phyloP scores from a whole-genome alignment of 2,113 vertebrate genomes.

The Nycticorax nycticorax region DNA sequence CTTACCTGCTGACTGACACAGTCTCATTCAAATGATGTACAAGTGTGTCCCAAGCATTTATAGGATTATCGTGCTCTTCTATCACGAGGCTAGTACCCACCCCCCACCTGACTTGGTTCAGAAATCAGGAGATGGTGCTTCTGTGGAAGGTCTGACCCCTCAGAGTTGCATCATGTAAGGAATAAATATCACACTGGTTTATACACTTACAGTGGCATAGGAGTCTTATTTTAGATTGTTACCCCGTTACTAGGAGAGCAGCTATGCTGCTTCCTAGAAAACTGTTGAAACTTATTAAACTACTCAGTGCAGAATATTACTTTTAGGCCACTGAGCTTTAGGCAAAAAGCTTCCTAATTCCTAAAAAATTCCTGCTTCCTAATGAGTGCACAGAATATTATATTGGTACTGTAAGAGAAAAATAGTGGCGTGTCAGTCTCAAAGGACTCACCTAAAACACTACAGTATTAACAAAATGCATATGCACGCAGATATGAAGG shows the following conservation, averaged over 20 bases:
- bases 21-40: constrained; percentile 27
- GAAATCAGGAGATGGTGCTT: background rate
- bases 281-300: background rate
- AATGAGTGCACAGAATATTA: background rate
- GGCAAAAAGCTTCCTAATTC: background rate
- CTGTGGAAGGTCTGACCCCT: background rate
- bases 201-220: background rate
- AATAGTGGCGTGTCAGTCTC: background rate
- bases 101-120: accelerated
- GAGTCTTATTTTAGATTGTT: background rate
- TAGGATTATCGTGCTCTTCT: background rate
- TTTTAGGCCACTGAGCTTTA: background rate
- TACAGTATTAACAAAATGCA: background rate
- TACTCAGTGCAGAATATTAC: background rate
- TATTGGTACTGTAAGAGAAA: background rate
- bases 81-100: background rate
- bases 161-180: background rate
- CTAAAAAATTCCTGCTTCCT: background rate
- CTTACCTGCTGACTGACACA: constrained; percentile 41
- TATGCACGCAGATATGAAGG: background rate
- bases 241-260: background rate
- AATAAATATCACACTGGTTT: background rate
- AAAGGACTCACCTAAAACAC: background rate
- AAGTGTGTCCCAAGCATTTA: constrained; percentile 4
- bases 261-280: background rate